Conservation (phyloP, 2,797 vertebrate genomes). For the Buphagus erythrorhynchus region DNA sequence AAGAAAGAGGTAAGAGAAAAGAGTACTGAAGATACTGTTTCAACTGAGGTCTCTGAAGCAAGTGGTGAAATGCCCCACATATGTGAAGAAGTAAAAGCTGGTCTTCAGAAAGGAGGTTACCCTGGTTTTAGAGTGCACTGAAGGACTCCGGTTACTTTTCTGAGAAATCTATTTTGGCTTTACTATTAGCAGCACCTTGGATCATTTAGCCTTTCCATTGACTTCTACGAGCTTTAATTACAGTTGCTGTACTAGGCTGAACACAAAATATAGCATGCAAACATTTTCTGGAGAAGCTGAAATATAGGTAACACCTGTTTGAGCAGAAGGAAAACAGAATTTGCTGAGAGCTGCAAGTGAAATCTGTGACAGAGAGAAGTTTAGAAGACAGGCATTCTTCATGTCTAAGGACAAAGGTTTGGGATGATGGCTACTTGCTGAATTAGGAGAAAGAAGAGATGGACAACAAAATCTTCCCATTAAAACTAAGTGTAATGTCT, state of each 20-base stretch:
- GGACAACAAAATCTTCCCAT: background rate
- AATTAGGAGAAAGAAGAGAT: background rate
- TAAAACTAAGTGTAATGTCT: background rate
- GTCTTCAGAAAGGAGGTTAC: background rate
- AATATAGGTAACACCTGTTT: background rate
- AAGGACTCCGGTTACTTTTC: background rate
- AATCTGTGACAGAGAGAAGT: background rate
- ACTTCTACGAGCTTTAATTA: background rate
- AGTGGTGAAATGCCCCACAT: background rate
- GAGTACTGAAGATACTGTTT: background rate
- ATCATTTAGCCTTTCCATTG: background rate
- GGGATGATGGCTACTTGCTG: background rate
- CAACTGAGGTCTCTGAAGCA: background rate
- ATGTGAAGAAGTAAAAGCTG: background rate
- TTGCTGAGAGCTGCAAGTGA: background rate
- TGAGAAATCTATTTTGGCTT: conserved; percentile 1
- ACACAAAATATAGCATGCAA: background rate
- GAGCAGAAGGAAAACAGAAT: background rate
- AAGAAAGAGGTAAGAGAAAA: background rate
- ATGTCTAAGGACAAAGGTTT: background rate
- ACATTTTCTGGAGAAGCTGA: background rate
- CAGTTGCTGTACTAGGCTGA: background rate
- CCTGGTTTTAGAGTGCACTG: background rate
- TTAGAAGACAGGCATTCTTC: background rate
- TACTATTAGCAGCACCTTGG: background rate